phyloP scores from a whole-genome alignment of 2,888 invertebrate species.

The Melanotus villosus region DNA sequence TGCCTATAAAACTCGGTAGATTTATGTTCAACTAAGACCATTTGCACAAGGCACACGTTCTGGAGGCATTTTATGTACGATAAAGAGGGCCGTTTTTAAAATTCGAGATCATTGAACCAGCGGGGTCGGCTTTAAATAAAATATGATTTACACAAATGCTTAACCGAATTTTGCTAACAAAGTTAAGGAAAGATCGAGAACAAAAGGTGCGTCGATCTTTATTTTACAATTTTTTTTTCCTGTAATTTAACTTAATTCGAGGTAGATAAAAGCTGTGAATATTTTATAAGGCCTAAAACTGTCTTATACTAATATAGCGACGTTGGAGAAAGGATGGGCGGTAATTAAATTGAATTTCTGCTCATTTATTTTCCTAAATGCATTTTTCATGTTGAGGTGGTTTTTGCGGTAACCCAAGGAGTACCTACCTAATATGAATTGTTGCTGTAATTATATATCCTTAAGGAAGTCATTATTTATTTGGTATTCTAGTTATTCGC shows the following conservation, averaged over 20 bases:
- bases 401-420: conserved; percentile 24
- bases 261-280: conserved; percentile 24
- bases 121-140: too few species aligned
- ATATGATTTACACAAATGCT: background rate
- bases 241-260: conserved; percentile 19
- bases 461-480: conserved; percentile 25
- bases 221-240: conserved; percentile 19
- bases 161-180: background rate
- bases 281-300: conserved; percentile 26
- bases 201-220: conserved; percentile 18
- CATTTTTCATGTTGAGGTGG: conserved; percentile 14
- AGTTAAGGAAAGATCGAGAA: background rate
- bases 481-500: conserved; percentile 17
- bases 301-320: conserved; percentile 24
- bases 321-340: conserved; percentile 16
- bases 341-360: conserved; percentile 25
- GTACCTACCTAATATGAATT: conserved; percentile 20
- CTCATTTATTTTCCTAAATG: conserved; percentile 28
- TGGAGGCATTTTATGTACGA: too few species aligned
- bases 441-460: conserved; percentile 20
- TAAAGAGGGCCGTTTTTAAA: too few species aligned
- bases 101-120: too few species aligned
- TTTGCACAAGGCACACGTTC: too few species aligned
- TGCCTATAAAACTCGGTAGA: too few species aligned
- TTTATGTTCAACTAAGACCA: too few species aligned